Conservation (phyloP, 2,113 vertebrate species). For the Todiramphus chloris region DNA sequence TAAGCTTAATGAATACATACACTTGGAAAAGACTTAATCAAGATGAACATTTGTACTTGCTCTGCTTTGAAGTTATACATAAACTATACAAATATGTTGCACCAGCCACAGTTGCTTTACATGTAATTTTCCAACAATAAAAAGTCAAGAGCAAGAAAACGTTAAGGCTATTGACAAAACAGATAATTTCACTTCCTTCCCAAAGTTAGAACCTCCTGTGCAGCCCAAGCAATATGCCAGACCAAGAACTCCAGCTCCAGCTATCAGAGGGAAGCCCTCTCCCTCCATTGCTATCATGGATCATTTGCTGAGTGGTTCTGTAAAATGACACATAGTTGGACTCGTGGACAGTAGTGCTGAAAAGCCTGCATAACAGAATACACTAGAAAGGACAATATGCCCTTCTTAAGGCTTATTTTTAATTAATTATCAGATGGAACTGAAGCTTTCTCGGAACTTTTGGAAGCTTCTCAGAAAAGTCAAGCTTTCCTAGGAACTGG, state of each 20-base stretch:
- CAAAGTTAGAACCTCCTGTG: not conserved
- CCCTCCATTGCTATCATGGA: not conserved
- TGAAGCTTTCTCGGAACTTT: not conserved
- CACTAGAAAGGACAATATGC: not conserved
- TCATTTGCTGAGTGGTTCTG: not conserved
- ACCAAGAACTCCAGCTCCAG: not conserved
- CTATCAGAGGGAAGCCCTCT: not conserved
- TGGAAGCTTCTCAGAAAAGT: not conserved
- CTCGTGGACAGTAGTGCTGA: not conserved
- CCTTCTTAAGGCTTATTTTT: not conserved
- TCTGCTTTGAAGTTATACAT: not conserved
- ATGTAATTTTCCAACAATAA: not conserved
- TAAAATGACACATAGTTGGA: not conserved
- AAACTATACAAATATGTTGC: not conserved
- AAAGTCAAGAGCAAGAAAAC: not conserved
- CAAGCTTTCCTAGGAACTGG: not conserved
- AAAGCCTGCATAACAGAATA: not conserved
- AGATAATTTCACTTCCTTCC: not conserved
- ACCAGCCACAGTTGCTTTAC: not conserved
- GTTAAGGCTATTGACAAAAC: not conserved
- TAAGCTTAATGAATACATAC: conserved; percentile 1
- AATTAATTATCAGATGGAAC: conserved; percentile 3
- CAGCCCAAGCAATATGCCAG: not conserved
- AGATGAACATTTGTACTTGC: not conserved
- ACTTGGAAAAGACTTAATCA: not conserved